These are phyloP conservation scores for Scleropages formosus DNA, from an alignment of 2,797 vertebrate species.

Conservation along the genomic window DNA sequence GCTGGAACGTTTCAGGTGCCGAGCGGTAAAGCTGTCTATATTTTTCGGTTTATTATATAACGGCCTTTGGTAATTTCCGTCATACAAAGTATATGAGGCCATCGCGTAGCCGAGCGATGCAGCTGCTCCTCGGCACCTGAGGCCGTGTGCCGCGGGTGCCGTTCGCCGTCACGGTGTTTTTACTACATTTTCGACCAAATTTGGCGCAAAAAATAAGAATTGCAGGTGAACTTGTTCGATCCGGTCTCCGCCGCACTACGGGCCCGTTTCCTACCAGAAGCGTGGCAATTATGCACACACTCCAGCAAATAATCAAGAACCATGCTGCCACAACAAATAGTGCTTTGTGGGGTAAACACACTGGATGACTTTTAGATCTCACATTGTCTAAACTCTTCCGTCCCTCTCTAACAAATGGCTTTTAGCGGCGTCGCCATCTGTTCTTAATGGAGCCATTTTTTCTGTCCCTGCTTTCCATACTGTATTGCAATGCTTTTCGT, in stretches of 20 bases:
- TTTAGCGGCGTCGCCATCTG: slow-evolving; percentile 86
- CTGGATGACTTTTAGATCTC: slow-evolving; percentile 66
- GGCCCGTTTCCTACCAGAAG: slow-evolving; percentile 39
- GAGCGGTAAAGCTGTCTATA: slow-evolving; percentile 54
- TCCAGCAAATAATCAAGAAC: slow-evolving; percentile 65
- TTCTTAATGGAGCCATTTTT: slow-evolving; percentile 93
- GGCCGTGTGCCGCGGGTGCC: no score
- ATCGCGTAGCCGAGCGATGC: no score
- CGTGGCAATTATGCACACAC: slow-evolving; percentile 53
- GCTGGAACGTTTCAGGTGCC: slow-evolving; percentile 65
- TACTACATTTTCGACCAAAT: slow-evolving; percentile 13
- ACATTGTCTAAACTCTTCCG: slow-evolving; percentile 59
- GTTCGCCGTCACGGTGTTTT: background rate
- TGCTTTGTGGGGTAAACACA: slow-evolving; percentile 64
- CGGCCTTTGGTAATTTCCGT: no score
- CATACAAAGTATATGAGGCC: no score
- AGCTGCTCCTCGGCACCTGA: no score
- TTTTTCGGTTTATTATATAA: slow-evolving; percentile 41
- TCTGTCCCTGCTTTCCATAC: slow-evolving; percentile 83
- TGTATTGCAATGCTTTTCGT: slow-evolving; percentile 86
- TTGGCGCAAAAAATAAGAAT: background rate
- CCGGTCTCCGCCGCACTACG: slow-evolving; percentile 21
- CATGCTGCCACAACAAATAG: slow-evolving; percentile 60
- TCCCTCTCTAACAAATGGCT: slow-evolving; percentile 67
- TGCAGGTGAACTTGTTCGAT: slow-evolving; percentile 4